Conservation (phyloP, 2,888 invertebrate species). For the Lomographa bimaculata region DNA sequence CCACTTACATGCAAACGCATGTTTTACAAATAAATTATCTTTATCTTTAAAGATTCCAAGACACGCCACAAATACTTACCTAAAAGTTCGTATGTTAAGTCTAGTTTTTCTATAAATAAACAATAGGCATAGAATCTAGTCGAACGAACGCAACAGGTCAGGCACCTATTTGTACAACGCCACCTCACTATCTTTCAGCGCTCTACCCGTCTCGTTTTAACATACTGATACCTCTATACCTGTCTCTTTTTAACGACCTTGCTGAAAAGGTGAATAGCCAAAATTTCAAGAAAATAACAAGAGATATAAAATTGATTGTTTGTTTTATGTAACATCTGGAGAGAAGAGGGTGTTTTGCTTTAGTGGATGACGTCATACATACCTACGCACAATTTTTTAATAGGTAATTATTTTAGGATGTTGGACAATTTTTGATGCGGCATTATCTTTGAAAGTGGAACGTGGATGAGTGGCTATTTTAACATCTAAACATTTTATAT, state of each 20-base stretch:
- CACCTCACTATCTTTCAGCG: slow-evolving; percentile 43
- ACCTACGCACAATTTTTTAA: no score
- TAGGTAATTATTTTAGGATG: no score
- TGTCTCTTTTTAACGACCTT: slow-evolving; percentile 53
- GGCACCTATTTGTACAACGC: slow-evolving; percentile 43
- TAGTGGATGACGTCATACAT: slow-evolving; percentile 12
- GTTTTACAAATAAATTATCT: no score
- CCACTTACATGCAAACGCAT: no score
- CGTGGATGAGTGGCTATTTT: no score
- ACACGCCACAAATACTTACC: neutral
- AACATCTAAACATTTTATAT: no score
- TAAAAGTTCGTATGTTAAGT: slow-evolving; percentile 7
- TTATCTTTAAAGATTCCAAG: no score
- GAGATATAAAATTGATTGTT: slow-evolving; percentile 18
- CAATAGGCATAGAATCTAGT: slow-evolving; percentile 42
- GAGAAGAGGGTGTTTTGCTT: slow-evolving; percentile 14
- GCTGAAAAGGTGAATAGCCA: slow-evolving; percentile 57
- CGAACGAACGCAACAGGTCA: slow-evolving; percentile 40
- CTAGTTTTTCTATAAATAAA: slow-evolving; percentile 31
- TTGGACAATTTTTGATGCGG: no score
- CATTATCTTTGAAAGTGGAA: no score
- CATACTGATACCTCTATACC: slow-evolving; percentile 14
- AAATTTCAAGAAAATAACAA: slow-evolving; percentile 14
- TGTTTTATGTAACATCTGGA: slow-evolving; percentile 22
- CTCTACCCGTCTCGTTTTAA: slow-evolving; percentile 32